Conservation (phyloP, 2,113 vertebrate genomes). For the Struthidea cinerea region DNA sequence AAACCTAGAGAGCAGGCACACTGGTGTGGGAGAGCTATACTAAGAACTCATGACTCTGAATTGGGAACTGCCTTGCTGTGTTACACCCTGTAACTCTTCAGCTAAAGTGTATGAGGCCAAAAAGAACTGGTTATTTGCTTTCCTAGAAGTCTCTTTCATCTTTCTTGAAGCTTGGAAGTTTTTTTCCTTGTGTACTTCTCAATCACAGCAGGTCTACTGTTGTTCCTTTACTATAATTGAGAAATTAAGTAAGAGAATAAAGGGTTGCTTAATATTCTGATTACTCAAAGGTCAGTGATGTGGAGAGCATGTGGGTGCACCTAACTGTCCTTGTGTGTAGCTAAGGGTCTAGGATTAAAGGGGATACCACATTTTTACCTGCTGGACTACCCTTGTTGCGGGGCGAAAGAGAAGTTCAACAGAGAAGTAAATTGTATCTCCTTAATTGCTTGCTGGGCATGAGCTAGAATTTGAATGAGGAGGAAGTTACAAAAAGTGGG, state of each 20-base stretch:
- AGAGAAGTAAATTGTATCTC: not conserved
- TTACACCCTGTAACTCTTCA: not conserved
- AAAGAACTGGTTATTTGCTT: not conserved
- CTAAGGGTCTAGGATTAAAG: not conserved
- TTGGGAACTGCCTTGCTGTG: not conserved
- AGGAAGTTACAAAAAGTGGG: not conserved
- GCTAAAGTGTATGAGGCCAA: not conserved
- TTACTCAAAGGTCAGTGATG: not conserved
- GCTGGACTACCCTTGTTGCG: not conserved
- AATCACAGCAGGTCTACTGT: not conserved
- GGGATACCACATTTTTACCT: not conserved
- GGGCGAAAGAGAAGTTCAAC: not conserved
- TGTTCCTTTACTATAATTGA: not conserved
- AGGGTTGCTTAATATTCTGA: not conserved
- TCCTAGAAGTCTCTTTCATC: not conserved
- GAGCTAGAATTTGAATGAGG: not conserved
- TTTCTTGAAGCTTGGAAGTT: not conserved
- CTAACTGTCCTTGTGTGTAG: not conserved
- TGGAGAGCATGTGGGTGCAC: not conserved
- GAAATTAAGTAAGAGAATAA: not conserved
- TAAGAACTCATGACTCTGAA: not conserved
- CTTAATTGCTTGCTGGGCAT: not conserved
- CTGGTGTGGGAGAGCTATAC: not conserved
- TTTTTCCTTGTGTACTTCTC: not conserved
- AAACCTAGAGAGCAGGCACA: not conserved